Base-by-base conservation (phyloP, 1,140 invertebrate genomes). In the Sminthurides bifidus region DNA sequence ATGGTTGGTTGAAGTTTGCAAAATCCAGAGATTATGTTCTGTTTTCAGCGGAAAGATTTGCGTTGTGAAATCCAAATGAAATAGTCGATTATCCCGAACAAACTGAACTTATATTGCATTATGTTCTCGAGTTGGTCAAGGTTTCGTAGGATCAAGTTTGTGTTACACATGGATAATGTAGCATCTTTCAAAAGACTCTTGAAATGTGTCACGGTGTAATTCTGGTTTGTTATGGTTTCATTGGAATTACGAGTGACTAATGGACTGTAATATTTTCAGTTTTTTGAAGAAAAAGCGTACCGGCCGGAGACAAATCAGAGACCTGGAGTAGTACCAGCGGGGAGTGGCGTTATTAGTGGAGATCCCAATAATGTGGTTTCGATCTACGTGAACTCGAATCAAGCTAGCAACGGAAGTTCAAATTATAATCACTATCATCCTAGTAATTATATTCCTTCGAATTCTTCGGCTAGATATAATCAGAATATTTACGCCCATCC, bases 221-320 rank as follows among this genome's bases (percentile, higher is more conserved):
- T 48, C 44, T 10, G 5, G 26, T 27, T 30, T 26, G 6, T 27
- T 26, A n/a, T n/a, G n/a, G n/a, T n/a, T n/a, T n/a, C n/a, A n/a
- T n/a, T n/a, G n/a, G n/a, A n/a, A n/a, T n/a, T n/a, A n/a, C n/a
- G n/a, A n/a, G n/a, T n/a, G n/a, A n/a, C n/a, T n/a, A n/a, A n/a
- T n/a, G n/a, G n/a, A n/a, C n/a, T n/a, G n/a, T n/a, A n/a, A n/a
- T n/a, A 60, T 65, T 73, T 70, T 6, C 72, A 90, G 86, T 87
- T 87, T 73, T 91, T 88, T 69, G 81, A 84, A 50, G 85, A 87
- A 68, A 85, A 84, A 43, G 87, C 86, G 3, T 84, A 91, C 68
- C 85, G 87, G 68, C 85, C 86, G 26, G 81, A 86, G 69, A 83
- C 83, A 56, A 89, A 88, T 73, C 83, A 81, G 68, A 74, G 81